These are phyloP conservation scores for Tipula vernalis DNA, from an alignment of 2,888 invertebrate species.

Conservation along the genomic window DNA sequence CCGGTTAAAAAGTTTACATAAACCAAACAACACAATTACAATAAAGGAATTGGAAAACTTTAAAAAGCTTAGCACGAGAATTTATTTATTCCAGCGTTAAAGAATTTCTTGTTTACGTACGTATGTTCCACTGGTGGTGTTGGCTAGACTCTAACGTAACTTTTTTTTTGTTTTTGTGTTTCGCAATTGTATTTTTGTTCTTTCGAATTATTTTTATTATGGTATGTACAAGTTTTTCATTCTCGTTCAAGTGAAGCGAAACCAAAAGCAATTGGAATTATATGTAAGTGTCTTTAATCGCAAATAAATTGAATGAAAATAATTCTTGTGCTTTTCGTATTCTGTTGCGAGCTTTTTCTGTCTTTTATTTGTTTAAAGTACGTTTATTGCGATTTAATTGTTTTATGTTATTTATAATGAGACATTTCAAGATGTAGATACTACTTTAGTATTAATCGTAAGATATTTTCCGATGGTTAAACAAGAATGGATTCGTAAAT, in stretches of 20 bases:
- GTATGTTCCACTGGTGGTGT: background rate
- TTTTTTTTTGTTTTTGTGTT: background rate
- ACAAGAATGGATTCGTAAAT: too few relatives aligned
- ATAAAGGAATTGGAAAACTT: background rate
- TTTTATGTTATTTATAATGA: background rate
- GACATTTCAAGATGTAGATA: background rate
- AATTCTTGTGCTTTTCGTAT: background rate
- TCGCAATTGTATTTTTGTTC: background rate
- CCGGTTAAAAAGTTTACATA: background rate
- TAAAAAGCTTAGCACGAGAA: background rate
- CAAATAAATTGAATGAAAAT: background rate
- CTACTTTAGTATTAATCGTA: too few relatives aligned
- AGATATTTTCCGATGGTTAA: too few relatives aligned
- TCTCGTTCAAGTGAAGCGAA: background rate
- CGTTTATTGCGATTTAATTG: background rate
- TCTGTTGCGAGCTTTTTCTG: background rate
- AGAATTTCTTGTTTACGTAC: background rate
- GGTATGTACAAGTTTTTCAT: background rate
- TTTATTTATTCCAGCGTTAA: background rate
- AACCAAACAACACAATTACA: background rate
- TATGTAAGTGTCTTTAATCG: background rate
- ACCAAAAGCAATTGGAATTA: background rate
- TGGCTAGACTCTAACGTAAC: background rate
- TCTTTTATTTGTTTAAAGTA: background rate
- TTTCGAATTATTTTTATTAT: background rate